Evolutionary conservation across 2,888 invertebrate species (phyloP).

Genomic region (Cheilosia grossa): DNA sequence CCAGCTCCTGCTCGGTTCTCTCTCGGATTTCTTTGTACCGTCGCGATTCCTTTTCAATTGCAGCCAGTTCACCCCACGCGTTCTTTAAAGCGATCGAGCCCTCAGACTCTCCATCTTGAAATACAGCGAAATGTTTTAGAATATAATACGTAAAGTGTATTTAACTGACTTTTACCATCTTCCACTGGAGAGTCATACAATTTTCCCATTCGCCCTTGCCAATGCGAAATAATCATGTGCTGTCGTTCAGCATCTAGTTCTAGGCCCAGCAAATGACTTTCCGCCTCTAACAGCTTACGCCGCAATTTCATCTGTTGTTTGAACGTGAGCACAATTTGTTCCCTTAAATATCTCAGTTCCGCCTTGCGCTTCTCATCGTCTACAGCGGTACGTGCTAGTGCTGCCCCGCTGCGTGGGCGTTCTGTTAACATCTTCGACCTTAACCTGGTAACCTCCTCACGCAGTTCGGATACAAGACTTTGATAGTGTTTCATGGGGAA

Average conservation of each 20-base stretch:
- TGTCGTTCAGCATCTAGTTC: constrained; percentile 95
- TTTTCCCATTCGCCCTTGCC: constrained; percentile 93
- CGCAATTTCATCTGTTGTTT: constrained; percentile 96
- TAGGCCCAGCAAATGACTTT: constrained; percentile 93
- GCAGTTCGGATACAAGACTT: constrained; percentile 84
- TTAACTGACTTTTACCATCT: constrained; percentile 78
- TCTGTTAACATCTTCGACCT: constrained; percentile 92
- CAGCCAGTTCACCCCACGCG: constrained; percentile 92
- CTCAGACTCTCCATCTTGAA: constrained; percentile 81
- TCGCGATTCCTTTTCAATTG: constrained; percentile 93
- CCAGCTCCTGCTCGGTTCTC: constrained; percentile 91
- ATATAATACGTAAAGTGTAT: not conserved
- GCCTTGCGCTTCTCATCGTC: constrained; percentile 83
- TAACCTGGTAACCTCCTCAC: constrained; percentile 92
- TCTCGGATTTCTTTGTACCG: constrained; percentile 90
- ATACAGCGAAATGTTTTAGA: not conserved
- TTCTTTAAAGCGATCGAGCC: constrained; percentile 86
- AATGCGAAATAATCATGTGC: constrained; percentile 92
- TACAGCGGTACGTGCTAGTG: constrained; percentile 79
- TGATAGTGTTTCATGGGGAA: constrained; percentile 83
- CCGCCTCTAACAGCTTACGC: constrained; percentile 93
- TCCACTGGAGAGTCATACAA: constrained; percentile 81
- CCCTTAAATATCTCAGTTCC: constrained; percentile 88
- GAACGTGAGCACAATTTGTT: constrained; percentile 94
- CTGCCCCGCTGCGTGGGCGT: constrained; percentile 84